A percentile compares a stretch with the other conserved stretches of the same genome.
Conservation (phyloP, 2,888 invertebrate species). For the Cloeon dipterum region DNA sequence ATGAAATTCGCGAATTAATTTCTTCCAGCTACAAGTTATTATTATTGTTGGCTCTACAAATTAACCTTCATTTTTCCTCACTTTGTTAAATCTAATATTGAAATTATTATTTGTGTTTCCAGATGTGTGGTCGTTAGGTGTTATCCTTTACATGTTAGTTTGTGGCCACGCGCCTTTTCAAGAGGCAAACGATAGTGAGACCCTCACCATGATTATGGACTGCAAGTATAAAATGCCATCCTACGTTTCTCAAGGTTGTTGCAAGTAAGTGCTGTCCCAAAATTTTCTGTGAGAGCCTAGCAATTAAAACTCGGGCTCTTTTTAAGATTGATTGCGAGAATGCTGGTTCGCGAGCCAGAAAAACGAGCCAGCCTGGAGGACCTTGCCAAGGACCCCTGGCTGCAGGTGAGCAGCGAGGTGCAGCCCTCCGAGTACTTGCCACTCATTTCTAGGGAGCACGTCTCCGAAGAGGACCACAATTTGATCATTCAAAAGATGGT, state of each 20-base stretch:
- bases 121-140: slow-evolving; percentile 98
- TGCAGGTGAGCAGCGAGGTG: slow-evolving; percentile 18
- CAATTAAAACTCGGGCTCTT: background rate
- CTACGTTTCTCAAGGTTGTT: slow-evolving; percentile 69
- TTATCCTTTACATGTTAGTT: slow-evolving; percentile 95
- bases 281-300: background rate
- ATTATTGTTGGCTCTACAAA: too few relatives aligned
- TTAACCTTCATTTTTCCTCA: too few relatives aligned
- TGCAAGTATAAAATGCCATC: slow-evolving; percentile 87
- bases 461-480: slow-evolving; percentile 77
- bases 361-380: slow-evolving; percentile 70
- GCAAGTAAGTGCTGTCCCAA: slow-evolving; percentile 30
- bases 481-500: slow-evolving; percentile 90
- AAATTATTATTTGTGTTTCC: too few relatives aligned
- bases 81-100: too few relatives aligned
- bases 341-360: slow-evolving; percentile 86
- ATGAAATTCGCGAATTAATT: too few relatives aligned
- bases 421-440: slow-evolving; percentile 41
- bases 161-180: slow-evolving; percentile 96
- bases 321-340: slow-evolving; percentile 61
- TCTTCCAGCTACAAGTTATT: too few relatives aligned
- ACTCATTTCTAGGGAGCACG: slow-evolving; percentile 67
- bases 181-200: slow-evolving; percentile 98
- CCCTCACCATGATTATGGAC: slow-evolving; percentile 98
- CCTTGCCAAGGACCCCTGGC: slow-evolving; percentile 73